phyloP scores from a whole-genome alignment of 2,797 vertebrate genomes.

The Crocodylus rhombifer region DNA sequence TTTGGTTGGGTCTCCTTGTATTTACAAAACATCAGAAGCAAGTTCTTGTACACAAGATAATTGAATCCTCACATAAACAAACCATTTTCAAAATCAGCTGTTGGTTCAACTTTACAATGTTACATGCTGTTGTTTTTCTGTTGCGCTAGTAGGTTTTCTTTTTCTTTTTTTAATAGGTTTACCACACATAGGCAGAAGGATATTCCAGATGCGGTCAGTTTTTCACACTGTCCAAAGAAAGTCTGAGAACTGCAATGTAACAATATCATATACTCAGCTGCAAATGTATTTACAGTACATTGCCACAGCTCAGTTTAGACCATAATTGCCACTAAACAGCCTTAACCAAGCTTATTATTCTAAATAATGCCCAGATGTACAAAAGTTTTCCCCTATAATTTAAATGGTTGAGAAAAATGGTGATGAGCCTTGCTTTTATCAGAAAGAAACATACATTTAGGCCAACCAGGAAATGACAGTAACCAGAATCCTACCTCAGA shows the following conservation, averaged over 20 bases:
- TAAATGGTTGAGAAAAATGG: constrained; percentile 69
- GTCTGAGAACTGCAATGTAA: neutral
- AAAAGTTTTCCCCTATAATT: constrained; percentile 64
- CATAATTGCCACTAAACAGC: constrained; percentile 65
- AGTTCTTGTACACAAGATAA: neutral
- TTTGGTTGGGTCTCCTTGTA: constrained; percentile 55
- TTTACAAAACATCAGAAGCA: constrained; percentile 52
- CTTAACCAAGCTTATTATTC: constrained; percentile 57
- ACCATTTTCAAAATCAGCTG: constrained; percentile 44
- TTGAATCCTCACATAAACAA: constrained; percentile 42
- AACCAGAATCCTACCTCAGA: neutral
- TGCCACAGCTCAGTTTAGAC: constrained; percentile 51
- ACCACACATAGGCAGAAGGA: neutral
- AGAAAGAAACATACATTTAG: constrained; percentile 24
- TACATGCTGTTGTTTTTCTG: neutral
- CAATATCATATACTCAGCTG: constrained; percentile 21
- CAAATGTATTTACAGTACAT: constrained; percentile 40
- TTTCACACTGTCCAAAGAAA: constrained; percentile 35
- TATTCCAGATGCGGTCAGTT: neutral
- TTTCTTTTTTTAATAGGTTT: constrained; percentile 15
- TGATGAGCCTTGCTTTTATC: constrained; percentile 19
- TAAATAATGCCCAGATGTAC: constrained; percentile 62
- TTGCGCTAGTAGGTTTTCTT: fast-evolving
- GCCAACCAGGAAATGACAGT: constrained; percentile 30
- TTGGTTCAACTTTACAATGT: constrained; percentile 7